These are phyloP conservation scores for Saccopteryx bilineata DNA, from an alignment of 2,113 vertebrate species.

Conservation along the genomic window DNA sequence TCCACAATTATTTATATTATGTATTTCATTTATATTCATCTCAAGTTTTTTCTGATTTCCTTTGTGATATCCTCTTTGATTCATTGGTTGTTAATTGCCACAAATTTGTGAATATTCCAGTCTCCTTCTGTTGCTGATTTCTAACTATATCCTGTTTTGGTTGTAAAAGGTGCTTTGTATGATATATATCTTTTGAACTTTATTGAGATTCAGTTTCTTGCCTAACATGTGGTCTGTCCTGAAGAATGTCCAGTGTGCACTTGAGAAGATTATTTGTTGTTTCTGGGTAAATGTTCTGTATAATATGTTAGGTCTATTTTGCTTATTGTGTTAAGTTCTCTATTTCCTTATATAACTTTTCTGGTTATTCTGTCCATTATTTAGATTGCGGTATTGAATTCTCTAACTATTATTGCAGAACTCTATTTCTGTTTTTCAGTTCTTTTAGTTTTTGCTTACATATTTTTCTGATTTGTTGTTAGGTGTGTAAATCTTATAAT, in stretches of 20 bases:
- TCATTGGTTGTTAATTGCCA: background rate
- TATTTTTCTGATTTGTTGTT: background rate
- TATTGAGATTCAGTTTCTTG: background rate
- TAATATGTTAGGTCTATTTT: background rate
- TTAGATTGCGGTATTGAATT: background rate
- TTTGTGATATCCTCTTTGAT: background rate
- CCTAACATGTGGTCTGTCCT: too few species aligned
- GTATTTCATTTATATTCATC: background rate
- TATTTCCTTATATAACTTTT: background rate
- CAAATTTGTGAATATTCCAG: background rate
- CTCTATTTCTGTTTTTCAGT: background rate
- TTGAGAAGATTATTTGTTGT: background rate
- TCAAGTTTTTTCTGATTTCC: background rate
- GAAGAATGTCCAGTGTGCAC: too few species aligned
- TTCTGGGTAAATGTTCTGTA: background rate
- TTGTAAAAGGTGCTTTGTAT: background rate
- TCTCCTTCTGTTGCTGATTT: background rate
- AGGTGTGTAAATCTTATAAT: background rate
- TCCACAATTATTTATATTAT: too few species aligned
- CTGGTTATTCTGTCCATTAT: background rate
- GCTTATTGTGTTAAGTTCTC: background rate
- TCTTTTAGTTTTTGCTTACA: background rate
- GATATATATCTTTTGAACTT: background rate
- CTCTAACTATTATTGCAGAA: background rate
- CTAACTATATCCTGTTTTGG: background rate